These are phyloP conservation scores for Reinhardtius hippoglossoides DNA, from an alignment of 2,113 vertebrate genomes.

Conservation along the genomic window DNA sequence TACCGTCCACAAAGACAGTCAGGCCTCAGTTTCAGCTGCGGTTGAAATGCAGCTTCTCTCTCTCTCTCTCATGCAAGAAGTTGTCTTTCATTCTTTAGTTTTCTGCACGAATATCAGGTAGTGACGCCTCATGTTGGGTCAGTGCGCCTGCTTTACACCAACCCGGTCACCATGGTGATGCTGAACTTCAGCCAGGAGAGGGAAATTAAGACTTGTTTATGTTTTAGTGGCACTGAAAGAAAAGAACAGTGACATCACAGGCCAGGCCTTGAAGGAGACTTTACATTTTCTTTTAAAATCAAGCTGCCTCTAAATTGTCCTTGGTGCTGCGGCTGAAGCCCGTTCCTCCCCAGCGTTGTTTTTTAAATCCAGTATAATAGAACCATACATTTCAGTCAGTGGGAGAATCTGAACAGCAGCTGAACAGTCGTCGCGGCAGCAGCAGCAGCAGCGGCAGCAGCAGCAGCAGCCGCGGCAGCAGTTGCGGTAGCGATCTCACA, in stretches of 20 bases:
- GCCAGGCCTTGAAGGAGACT: background rate
- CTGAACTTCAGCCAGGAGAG: too few species aligned
- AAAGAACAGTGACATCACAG: background rate
- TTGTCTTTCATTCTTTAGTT: too few species aligned
- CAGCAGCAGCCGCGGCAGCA: conserved; percentile 22
- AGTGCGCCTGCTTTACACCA: too few species aligned
- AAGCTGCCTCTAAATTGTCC: background rate
- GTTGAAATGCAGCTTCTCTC: too few species aligned
- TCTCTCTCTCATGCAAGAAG: too few species aligned
- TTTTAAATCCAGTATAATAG: background rate
- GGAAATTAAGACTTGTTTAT: background rate
- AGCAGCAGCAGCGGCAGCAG: background rate
- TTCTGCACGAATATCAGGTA: too few species aligned
- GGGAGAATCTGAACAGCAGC: conserved; percentile 26
- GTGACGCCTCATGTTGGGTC: too few species aligned
- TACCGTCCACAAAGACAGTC: too few species aligned
- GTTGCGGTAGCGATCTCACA: background rate
- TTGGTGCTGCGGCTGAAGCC: background rate
- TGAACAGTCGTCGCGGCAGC: background rate
- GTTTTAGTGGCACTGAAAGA: background rate
- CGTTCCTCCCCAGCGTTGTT: background rate
- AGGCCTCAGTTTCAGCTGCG: too few species aligned
- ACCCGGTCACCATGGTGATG: too few species aligned
- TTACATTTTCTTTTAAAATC: too few species aligned
- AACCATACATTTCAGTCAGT: background rate